Evolutionary conservation across 2,113 vertebrate species (phyloP), one percentile per base, ranked within the genome.

Genomic region (Cygnus atratus): DNA sequence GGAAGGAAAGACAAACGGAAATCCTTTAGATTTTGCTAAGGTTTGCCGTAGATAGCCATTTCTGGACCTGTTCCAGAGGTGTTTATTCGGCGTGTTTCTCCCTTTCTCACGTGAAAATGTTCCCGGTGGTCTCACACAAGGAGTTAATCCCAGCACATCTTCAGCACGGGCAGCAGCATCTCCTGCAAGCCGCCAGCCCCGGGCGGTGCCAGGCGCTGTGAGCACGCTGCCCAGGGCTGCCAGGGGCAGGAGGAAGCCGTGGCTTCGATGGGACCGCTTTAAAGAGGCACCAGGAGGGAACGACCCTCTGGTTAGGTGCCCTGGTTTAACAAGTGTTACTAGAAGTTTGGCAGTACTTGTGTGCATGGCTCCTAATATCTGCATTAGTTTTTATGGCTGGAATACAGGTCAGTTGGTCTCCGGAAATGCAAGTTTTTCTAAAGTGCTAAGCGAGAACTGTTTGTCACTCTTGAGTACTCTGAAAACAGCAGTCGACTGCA

Each of bases 1-100:
- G 90, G 94, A 86, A 89, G 88, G 92, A 95, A 92, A 26, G 59
- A 73, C 75, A 25, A 71, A 80, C 8, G 39, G 92, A 96, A 95
- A 95, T 88, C 91, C 91, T 74, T 80, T 12, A 8, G 48, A 35
- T 88, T 95, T 86, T 90, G 76, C 33, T 74, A 31, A 19, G 39
- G 2, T 24, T 83, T 83, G 71, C 82, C 68, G 43, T 66, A 83
- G 82, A 9, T 76, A 59, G 52, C 16, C 31, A 1, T 71, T 58
- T 76, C 88, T 92, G 90, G 93, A 93, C 29, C 62, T 33, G 10
- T 11, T 88, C 84, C 92, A 93, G 80, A 26, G 70, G 24, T 41
- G 39, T 71, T 22, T 35, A 5, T 0, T 43, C 39, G 25, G 4
- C 76, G 15, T 54, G 33, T 85, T 94, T 82, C 24, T 70, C 13